Conservation (phyloP, 2,888 invertebrate genomes). For the Pelosia muscerda region DNA sequence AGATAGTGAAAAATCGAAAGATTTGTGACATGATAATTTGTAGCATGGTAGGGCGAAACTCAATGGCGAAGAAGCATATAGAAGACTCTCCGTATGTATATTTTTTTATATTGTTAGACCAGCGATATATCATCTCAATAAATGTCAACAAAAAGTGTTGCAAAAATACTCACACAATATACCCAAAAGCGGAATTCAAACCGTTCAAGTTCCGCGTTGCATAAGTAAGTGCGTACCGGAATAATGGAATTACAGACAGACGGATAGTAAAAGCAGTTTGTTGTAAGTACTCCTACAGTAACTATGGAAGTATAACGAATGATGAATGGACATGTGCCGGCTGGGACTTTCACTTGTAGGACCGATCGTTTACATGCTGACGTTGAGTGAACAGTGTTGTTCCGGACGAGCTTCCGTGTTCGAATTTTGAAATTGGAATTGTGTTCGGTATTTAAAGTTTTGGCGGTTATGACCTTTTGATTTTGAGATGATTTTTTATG, state of each 20-base stretch:
- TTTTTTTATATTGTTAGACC: not conserved
- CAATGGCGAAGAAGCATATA: too few relatives aligned
- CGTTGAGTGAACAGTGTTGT: conserved; percentile 5
- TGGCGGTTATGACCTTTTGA: not conserved
- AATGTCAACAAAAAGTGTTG: not conserved
- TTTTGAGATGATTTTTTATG: too few relatives aligned
- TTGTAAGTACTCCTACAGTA: conserved; percentile 31
- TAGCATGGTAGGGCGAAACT: too few relatives aligned
- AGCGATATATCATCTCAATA: not conserved
- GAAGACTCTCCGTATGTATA: too few relatives aligned
- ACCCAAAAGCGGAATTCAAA: conserved; percentile 17
- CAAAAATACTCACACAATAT: not conserved
- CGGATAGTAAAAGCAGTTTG: conserved; percentile 45
- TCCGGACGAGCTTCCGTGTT: conserved; percentile 7
- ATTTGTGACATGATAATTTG: too few relatives aligned
- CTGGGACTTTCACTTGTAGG: conserved; percentile 57
- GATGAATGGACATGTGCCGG: conserved; percentile 49
- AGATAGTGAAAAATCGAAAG: too few relatives aligned
- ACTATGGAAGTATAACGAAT: conserved; percentile 39
- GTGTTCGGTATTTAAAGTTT: not conserved
- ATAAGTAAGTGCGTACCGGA: conserved; percentile 29
- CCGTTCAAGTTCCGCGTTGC: conserved; percentile 41
- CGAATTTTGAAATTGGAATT: not conserved
- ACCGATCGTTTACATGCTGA: conserved; percentile 40
- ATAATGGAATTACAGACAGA: conserved; percentile 52